These are phyloP conservation scores for Fistularia commersonii DNA, from an alignment of 2,797 vertebrate genomes.

Conservation along the genomic window DNA sequence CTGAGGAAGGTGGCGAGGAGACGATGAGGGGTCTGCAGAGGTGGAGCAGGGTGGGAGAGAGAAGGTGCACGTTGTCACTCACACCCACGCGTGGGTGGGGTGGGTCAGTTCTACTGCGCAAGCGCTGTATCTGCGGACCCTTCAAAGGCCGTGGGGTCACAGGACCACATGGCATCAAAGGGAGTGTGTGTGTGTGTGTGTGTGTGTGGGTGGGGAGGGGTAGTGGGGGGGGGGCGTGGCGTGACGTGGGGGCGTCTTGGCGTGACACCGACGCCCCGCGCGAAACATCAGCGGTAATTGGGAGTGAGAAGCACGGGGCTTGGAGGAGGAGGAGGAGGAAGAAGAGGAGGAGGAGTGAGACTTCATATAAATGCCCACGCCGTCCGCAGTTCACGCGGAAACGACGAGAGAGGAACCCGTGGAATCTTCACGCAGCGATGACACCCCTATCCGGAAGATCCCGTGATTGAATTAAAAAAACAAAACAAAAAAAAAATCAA, in stretches of 20 bases:
- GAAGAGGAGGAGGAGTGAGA: conserved; percentile 6
- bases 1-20: too few species aligned
- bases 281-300: conserved; percentile 54
- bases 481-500: too few species aligned
- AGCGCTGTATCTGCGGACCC: conserved; percentile 2
- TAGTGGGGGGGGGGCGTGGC: conserved; percentile 44
- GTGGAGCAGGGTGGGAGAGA: too few species aligned
- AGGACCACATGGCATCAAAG: conserved; percentile 52
- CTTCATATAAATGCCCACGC: conserved; percentile 57
- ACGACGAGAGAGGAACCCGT: conserved; percentile 15
- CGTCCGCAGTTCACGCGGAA: conserved; percentile 24
- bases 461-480: too few species aligned
- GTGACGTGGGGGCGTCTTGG: conserved; percentile 19
- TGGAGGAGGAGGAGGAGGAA: conserved; percentile 5
- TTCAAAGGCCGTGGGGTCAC: conserved; percentile 40
- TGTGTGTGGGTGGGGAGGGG: conserved; percentile 1
- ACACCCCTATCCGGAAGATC: too few species aligned
- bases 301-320: conserved; percentile 63
- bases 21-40: too few species aligned
- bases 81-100: too few species aligned
- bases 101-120: too few species aligned
- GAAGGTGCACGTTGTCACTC: too few species aligned
- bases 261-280: conserved; percentile 65
- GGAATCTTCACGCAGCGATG: too few species aligned
- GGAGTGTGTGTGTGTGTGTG: too few species aligned